Evolutionary conservation across 2,797 vertebrate species (phyloP), one percentile per base, ranked within the genome.

Genomic region (Hydrophis major): DNA sequence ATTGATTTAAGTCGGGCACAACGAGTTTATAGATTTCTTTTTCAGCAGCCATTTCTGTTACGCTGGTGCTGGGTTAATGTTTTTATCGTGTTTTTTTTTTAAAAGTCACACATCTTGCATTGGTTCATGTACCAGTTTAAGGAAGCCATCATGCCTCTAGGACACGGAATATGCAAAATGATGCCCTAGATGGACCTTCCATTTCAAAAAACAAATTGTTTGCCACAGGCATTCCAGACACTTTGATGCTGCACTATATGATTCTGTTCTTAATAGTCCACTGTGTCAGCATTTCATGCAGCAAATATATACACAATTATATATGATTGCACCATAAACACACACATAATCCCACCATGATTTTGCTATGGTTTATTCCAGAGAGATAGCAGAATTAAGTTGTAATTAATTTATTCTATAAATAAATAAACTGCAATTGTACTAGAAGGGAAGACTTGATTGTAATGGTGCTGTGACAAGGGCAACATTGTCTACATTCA

Each of bases 1-100:
- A 61, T 55, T 59, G 74, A 90, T 59, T 66, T 89, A 89, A 93
- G 37, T 28, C 14, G 14, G 61, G 13, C 88, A 86, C 16, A 11
- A 22, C 66, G 90, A 89, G 93, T 90, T 93, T 92, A 94, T 95
- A 92, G 93, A 95, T 96, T 50, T 92, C 96, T 94, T 66, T 91
- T 96, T 95, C 32, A 94, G 94, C 94, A 63, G 61, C 93, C 94
- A 95, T 88, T 96, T 93, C 93, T 89, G 20, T 87, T 93, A 94
- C 63, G 74, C 66, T 83, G 63, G 91, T 83, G 59, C 57, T 88
- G 94, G 92, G 92, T 90, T 89, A 93, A 50, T 93, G 95, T 87
- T 92, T 92, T 93, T 95, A 90, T 93, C 14, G 7, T 47, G 8
- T 50, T 61, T 53, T 47, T 50, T 61, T 53, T 66, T 90, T 87